Conservation (phyloP, 1,140 invertebrate species). For the Araneus ventricosus region DNA sequence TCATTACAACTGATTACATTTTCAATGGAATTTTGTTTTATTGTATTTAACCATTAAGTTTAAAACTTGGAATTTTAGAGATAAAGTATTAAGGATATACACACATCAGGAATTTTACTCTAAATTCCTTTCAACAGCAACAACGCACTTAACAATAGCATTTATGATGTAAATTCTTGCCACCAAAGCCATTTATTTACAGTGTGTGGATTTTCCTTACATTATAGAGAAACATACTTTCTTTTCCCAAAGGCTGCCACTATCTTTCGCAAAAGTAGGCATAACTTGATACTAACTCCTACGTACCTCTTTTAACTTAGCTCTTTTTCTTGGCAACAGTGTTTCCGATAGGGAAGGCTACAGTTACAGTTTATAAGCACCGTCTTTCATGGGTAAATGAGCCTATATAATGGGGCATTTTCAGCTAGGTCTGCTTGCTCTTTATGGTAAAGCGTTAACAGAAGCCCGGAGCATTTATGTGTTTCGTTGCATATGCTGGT, state of each 20-base stretch:
- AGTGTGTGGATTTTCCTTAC: not conserved
- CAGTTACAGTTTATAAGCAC: slow-evolving; percentile 56
- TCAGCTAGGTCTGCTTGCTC: not conserved
- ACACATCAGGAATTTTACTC: no score
- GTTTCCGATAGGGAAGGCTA: slow-evolving; percentile 38
- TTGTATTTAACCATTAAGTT: no score
- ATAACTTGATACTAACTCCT: slow-evolving; percentile 58
- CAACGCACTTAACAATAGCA: not conserved
- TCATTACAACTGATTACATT: no score
- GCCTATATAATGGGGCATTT: slow-evolving; percentile 55
- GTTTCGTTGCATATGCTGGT: slow-evolving; percentile 1
- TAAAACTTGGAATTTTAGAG: no score
- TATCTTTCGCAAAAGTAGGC: slow-evolving; percentile 44
- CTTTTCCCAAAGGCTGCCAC: not conserved
- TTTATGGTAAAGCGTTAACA: slow-evolving; percentile 51
- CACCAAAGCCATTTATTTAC: not conserved
- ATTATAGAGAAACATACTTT: not conserved
- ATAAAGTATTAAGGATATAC: no score
- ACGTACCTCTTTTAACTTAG: slow-evolving; percentile 47
- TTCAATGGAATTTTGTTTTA: no score
- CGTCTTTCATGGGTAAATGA: slow-evolving; percentile 52
- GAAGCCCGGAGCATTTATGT: slow-evolving; percentile 49
- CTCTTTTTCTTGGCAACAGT: slow-evolving; percentile 33
- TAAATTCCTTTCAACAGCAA: no score
- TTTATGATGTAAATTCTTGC: not conserved